phyloP scores from a whole-genome alignment of 2,888 invertebrate genomes.

The Electrophaes corylata region DNA sequence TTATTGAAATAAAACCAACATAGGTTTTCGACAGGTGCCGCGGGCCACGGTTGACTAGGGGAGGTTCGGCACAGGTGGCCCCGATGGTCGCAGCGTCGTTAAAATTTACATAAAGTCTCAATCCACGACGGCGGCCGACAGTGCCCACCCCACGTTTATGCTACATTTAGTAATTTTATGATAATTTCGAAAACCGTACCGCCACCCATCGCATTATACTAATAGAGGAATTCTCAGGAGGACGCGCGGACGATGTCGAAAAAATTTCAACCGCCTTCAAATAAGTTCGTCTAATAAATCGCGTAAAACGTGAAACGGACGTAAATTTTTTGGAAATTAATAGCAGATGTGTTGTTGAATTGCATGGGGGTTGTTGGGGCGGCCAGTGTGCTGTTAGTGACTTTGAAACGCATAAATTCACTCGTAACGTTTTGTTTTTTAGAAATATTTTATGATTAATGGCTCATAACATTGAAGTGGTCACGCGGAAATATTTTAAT shows the following conservation, averaged over 20 bases:
- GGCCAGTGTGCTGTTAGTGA: conserved; percentile 65
- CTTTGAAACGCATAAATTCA: conserved; percentile 80
- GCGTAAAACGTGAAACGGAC: conserved; percentile 69
- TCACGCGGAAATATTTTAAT: conserved; percentile 65
- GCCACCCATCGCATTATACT: conserved; percentile 84
- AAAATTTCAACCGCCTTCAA: conserved; percentile 74
- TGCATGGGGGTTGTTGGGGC: conserved; percentile 60
- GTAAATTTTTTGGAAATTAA: conserved; percentile 76
- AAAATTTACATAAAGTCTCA: conserved; percentile 85
- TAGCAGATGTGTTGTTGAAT: conserved; percentile 82
- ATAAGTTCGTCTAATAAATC: conserved; percentile 82
- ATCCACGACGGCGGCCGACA: conserved; percentile 77
- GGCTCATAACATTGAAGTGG: conserved; percentile 75
- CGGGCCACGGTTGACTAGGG: conserved; percentile 52
- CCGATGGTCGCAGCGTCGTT: conserved; percentile 84
- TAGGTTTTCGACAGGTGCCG: conserved; percentile 83
- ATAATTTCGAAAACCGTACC: conserved; percentile 83
- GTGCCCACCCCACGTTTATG: conserved; percentile 83
- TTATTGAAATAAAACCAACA: conserved; percentile 84
- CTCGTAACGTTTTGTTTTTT: conserved; percentile 71
- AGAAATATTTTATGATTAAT: conserved; percentile 77
- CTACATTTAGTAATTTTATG: conserved; percentile 85
- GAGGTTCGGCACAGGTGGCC: conserved; percentile 76
- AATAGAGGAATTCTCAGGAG: conserved; percentile 77
- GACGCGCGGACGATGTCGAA: conserved; percentile 60